Evolutionary conservation across 2,797 vertebrate species (phyloP), one percentile per base, ranked within the genome.

Genomic region (Australoheros facetus): DNA sequence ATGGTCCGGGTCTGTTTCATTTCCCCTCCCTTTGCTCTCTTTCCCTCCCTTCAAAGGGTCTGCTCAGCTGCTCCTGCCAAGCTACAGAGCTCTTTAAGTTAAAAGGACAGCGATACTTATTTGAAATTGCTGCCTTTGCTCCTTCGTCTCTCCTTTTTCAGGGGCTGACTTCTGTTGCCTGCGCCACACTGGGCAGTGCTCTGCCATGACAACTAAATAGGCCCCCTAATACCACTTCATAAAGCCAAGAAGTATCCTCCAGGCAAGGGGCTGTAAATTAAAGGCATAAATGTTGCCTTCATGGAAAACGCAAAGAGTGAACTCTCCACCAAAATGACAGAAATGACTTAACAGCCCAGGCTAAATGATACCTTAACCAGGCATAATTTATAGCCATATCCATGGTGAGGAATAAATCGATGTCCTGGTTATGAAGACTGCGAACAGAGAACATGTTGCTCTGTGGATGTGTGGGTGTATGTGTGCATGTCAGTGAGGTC

Each of bases 201-300:
- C 92, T 90, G 92, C 95, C 93, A 94, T 95, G 94, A 95, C 95
- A 96, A 94, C 94, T 95, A 95, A 95, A 95, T 95, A 95, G 92
- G 90, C 93, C 94, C 94, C 94, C 92, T 95, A 95, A 95, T 95
- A 94, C 94, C 95, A 94, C 95, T 96, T 95, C 93, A 96, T 95
- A 95, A 94, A 95, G 92, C 90, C 85, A 85, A 93, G 92, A 91
- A 94, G 93, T 96, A 93, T 95, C 95, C 95, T 95, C 92, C 90
- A 91, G 95, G 94, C 94, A 89, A 94, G 86, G 90, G 91, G 93
- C 91, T 94, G 94, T 95, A 96, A 95, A 96, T 96, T 95, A 96
- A 95, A 96, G 93, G 89, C 93, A 95, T 95, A 94, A 95, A 95
- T 88, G 95, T 93, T 93, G 93, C 93, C 92, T 94, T 93, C 91